Conservation (phyloP, 2,113 vertebrate species). For the Eublepharis macularius region DNA sequence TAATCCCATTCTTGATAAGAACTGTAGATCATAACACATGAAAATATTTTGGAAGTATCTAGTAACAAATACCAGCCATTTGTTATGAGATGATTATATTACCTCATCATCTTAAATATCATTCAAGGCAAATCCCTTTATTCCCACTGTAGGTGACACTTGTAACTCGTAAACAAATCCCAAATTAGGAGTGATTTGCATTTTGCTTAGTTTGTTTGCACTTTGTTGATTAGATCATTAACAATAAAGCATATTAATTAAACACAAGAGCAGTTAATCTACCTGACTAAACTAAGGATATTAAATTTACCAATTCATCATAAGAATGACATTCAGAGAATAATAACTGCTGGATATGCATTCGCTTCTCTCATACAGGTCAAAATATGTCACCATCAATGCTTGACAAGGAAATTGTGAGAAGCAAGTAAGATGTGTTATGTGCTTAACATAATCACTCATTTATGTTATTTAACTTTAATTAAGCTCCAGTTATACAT, state of each 20-base stretch:
- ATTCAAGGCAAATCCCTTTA: not conserved
- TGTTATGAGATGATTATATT: slow-evolving; percentile 3
- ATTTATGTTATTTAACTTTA: not conserved
- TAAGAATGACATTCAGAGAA: slow-evolving; percentile 32
- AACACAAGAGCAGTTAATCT: slow-evolving; percentile 18
- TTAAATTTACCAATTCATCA: slow-evolving; percentile 31
- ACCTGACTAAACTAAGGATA: slow-evolving; percentile 22
- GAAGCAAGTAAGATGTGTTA: not conserved
- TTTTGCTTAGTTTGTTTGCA: slow-evolving; percentile 27
- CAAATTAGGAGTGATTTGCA: not conserved
- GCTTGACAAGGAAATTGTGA: not conserved
- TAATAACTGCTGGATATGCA: not conserved
- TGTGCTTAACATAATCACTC: not conserved
- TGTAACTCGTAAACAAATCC: slow-evolving; percentile 29
- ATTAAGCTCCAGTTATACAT: not conserved
- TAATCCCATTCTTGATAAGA: not conserved
- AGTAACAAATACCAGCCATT: not conserved
- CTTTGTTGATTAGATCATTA: slow-evolving; percentile 34
- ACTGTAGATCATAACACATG: not conserved
- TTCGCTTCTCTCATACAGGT: not conserved
- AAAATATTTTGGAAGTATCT: not conserved
- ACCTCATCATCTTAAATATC: not conserved
- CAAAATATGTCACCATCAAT: not conserved
- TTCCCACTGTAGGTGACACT: slow-evolving; percentile 4
- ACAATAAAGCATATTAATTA: not conserved